Percentiles rank a stretch among this genome's conserved stretches.
Evolutionary conservation across 1,140 invertebrate genomes (phyloP).

Genomic region (Parasteatoda tepidariorum): DNA sequence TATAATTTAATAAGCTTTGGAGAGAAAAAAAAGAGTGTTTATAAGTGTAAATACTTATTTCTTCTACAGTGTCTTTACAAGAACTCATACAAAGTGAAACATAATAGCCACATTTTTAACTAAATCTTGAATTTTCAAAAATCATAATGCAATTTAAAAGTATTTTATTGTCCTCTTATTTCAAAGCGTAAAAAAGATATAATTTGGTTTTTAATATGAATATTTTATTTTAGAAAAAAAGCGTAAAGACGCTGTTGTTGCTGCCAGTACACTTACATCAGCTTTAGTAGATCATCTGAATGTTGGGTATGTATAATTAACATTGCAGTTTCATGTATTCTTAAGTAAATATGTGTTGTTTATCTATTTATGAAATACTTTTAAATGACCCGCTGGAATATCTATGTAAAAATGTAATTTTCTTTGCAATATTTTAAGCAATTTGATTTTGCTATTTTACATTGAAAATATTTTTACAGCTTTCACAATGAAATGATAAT

Average conservation of each 20-base stretch:
- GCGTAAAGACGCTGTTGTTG: constrained; percentile 90
- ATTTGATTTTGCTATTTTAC: neutral
- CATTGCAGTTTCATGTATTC: constrained; percentile 3
- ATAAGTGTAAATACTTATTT: no score
- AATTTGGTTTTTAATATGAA: no score
- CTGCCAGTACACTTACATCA: constrained; percentile 91
- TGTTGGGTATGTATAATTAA: constrained; percentile 81
- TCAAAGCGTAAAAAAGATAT: no score
- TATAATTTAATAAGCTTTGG: no score
- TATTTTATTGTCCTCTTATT: no score
- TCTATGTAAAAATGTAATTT: neutral
- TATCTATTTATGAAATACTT: constrained; percentile 16
- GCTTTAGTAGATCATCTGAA: constrained; percentile 96
- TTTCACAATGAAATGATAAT: neutral
- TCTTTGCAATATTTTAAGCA: neutral
- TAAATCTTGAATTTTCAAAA: no score
- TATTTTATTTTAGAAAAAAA: constrained; percentile 87
- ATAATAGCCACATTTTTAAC: no score
- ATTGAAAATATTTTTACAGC: neutral
- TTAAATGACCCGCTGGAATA: neutral
- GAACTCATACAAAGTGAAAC: no score
- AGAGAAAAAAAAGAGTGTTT: no score
- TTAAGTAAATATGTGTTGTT: neutral
- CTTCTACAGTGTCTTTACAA: no score
- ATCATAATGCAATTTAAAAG: no score